Base-by-base conservation (phyloP, 1,140 invertebrate species). In the Ctenoplectra terminalis region DNA sequence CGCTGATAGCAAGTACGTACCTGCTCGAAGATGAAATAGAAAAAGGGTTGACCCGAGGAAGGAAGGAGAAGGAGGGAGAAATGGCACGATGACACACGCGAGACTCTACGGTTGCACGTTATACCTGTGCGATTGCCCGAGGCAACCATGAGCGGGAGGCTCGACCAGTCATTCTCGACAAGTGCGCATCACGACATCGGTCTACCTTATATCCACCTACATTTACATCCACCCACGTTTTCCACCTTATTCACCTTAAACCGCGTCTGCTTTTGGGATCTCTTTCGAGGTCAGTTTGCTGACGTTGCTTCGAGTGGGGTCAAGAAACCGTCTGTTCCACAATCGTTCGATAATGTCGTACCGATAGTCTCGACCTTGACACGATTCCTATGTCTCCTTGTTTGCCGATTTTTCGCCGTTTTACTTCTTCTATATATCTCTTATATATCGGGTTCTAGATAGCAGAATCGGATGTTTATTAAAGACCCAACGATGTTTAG, bases 81-180 rank as follows among this genome's bases (percentile, higher is more conserved):
- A 61, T 58, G 54, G 52, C 43, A 67, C 71, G 52, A 63, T 40
- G 69, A 71, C 52, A 54, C 34, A 74, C 66, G 34, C 9, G 48
- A 20, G 43, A 56, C 82, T 31, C 56, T 58, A 70, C 76, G 26
- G 80, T 87, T 76, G 83, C 83, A 83, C 89, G 83, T 90, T 91
- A 89, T 90, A 87, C 83, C 89, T 88, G 48, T n/a, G 89, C 88
- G 83, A 91, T 90, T 85, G 88, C 90, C 86, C 82, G 79, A 79
- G 85, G 90, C 90, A 82, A 89, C 88, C 90, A 90, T 89, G 90
- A 91, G 83, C 88, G 72, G 87, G 83, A 86, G 86, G 85, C 87
- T 87, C 85, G 88, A 89, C 90, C 89, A 91, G 90, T 91, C 88
- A 91, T 88, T 90, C 86, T 78, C 90, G 89, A 91, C 89, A 91